These are phyloP conservation scores for Eupithecia inturbata DNA, from an alignment of 2,888 invertebrate genomes.

Conservation along the genomic window DNA sequence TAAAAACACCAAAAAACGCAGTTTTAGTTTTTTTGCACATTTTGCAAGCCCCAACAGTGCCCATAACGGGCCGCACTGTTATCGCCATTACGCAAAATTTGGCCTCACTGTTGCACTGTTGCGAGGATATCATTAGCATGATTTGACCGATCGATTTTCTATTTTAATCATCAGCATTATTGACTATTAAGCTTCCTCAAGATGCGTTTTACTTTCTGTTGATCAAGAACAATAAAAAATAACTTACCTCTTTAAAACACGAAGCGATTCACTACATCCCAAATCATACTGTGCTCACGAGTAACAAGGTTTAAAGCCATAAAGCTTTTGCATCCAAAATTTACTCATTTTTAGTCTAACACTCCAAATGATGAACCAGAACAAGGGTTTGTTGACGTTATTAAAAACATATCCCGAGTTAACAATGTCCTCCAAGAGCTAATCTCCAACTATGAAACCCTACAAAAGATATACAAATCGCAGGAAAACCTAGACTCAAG, in stretches of 20 bases:
- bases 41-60: no score
- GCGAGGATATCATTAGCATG: neutral
- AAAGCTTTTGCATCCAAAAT: neutral
- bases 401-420: slow-evolving; percentile 67
- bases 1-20: no score
- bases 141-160: neutral
- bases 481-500: slow-evolving; percentile 46
- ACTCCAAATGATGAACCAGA: slow-evolving; percentile 18
- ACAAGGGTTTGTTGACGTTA: slow-evolving; percentile 57
- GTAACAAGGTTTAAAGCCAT: neutral
- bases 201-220: neutral
- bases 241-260: no score
- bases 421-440: slow-evolving; percentile 63
- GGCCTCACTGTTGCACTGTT: no score
- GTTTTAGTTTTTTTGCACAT: no score
- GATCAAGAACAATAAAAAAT: neutral
- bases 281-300: neutral
- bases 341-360: slow-evolving; percentile 1
- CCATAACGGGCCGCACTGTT: no score
- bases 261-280: neutral
- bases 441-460: slow-evolving; percentile 62
- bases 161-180: no score
- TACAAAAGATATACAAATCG: slow-evolving; percentile 58
- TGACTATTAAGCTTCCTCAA: no score
- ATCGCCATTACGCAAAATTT: no score